Evolutionary conservation across 2,113 vertebrate species (phyloP).

Genomic region (Phoenicopterus ruber): DNA sequence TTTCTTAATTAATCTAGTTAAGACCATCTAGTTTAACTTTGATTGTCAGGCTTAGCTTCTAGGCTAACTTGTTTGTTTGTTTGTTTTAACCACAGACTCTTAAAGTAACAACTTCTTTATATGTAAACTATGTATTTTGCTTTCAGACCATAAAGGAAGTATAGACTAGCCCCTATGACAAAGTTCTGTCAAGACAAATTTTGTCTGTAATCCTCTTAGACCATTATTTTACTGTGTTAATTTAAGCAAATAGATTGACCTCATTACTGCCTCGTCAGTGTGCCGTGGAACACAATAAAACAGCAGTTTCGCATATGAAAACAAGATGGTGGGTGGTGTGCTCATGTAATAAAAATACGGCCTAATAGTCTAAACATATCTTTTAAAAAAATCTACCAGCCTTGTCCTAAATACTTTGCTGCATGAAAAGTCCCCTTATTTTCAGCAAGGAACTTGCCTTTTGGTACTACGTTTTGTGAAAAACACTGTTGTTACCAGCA

Average conservation of each 20-base stretch:
- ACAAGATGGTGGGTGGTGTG: not conserved
- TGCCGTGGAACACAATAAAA: not conserved
- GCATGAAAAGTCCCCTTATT: not conserved
- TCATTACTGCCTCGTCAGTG: not conserved
- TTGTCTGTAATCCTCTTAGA: not conserved
- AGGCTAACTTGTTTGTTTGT: not conserved
- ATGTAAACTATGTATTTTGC: not conserved
- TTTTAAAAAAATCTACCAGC: not conserved
- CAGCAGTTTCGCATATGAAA: not conserved
- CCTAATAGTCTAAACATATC: not conserved
- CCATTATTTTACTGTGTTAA: not conserved
- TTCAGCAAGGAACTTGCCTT: not conserved
- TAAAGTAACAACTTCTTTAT: not conserved
- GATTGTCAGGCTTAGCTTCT: not conserved
- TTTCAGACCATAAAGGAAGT: not conserved
- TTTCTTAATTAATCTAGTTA: not conserved
- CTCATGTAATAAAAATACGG: not conserved
- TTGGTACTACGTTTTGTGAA: not conserved
- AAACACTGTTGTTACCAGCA: not conserved
- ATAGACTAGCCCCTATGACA: not conserved
- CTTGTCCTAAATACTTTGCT: not conserved
- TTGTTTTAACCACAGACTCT: not conserved
- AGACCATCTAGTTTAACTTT: not conserved
- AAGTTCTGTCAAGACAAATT: not conserved
- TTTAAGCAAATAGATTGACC: not conserved